phyloP scores from a whole-genome alignment of 2,888 invertebrate genomes.

The Bellardia bayeri region DNA sequence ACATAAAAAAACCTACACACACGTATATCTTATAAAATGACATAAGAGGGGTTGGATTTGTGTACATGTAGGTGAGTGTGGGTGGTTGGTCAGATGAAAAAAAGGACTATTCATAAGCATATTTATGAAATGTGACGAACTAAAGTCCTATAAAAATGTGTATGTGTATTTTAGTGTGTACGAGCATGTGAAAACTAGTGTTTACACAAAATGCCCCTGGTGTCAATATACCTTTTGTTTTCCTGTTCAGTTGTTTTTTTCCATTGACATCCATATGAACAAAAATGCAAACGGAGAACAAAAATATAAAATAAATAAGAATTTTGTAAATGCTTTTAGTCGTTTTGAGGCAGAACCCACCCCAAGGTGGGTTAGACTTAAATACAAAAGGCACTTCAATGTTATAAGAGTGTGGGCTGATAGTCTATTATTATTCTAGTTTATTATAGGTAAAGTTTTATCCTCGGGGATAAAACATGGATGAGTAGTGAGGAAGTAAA shows the following conservation, averaged over 20 bases:
- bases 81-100: conserved; percentile 30
- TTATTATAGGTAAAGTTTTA: conserved; percentile 72
- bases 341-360: conserved; percentile 40
- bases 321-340: conserved; percentile 68
- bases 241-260: conserved; percentile 3
- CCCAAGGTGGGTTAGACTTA: conserved; percentile 57
- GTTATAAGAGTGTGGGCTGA: conserved; percentile 52
- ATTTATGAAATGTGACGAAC: conserved; percentile 72
- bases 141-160: conserved; percentile 45
- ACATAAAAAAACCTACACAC: background rate
- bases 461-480: conserved; percentile 62
- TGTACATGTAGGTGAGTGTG: conserved; percentile 38
- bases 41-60: conserved; percentile 21
- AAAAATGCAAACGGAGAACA: conserved; percentile 25
- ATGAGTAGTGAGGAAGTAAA: conserved; percentile 51
- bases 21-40: background rate
- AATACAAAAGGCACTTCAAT: conserved; percentile 41
- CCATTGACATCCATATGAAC: conserved; percentile 30
- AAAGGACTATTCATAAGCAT: conserved; percentile 70
- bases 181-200: conserved; percentile 1
- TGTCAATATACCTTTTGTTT: conserved; percentile 69
- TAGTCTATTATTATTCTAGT: conserved; percentile 76
- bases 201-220: conserved; percentile 59
- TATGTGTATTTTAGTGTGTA: conserved; percentile 4
- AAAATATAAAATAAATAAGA: conserved; percentile 45